phyloP scores from a whole-genome alignment of 1,140 invertebrate genomes.

The Ips typographus region DNA sequence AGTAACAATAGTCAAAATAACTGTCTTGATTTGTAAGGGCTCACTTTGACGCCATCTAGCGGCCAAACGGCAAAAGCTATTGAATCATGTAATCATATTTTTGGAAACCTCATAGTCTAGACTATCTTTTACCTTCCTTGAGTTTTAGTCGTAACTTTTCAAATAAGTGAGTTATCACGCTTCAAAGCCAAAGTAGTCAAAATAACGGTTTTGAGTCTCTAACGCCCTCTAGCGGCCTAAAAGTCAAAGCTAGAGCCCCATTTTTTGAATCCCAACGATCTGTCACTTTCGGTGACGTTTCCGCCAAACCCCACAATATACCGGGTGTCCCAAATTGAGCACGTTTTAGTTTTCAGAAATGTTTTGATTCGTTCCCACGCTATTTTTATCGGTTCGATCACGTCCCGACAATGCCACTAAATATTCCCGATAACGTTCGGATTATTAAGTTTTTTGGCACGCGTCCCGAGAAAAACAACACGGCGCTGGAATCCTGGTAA shows the following conservation, averaged over 20 bases:
- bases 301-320: neutral
- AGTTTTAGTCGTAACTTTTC: no score
- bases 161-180: no score
- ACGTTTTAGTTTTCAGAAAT: constrained; percentile 1
- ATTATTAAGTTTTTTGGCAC: constrained; percentile 28
- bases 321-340: neutral
- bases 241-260: neutral
- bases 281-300: neutral
- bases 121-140: no score
- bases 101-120: no score
- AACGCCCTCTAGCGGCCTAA: no score
- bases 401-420: constrained; percentile 22
- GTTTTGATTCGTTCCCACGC: constrained; percentile 11
- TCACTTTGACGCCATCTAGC: no score
- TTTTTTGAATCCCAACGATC: neutral
- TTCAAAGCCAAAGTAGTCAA: no score
- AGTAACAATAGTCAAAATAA: no score
- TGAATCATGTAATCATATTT: no score
- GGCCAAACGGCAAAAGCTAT: no score
- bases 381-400: constrained; percentile 31
- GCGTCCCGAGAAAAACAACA: constrained; percentile 24
- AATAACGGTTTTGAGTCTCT: no score
- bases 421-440: constrained; percentile 11
- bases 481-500: constrained; percentile 9
- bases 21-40: no score